Base-by-base conservation (phyloP, 2,113 vertebrate genomes). In the Labrus mixtus region DNA sequence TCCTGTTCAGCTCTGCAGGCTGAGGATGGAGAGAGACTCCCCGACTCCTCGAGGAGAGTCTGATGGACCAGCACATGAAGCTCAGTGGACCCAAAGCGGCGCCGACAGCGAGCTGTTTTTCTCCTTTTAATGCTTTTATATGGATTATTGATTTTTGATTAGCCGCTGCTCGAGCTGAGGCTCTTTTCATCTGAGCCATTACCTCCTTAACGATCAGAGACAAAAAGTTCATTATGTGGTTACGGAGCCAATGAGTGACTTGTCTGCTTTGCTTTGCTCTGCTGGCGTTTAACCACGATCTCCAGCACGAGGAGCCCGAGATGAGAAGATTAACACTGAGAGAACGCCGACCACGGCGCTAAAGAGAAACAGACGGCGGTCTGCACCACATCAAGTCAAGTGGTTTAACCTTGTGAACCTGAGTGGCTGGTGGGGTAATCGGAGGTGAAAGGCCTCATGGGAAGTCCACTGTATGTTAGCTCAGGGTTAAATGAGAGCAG, bases 141-240 rank as follows among this genome's bases (percentile, higher is more conserved):
- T 97, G 96, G 97, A 97, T 97, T 97, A 98, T 97, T 97, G 97
- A 97, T 97, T 96, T 96, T 95, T 97, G 95, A 97, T 97, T 97
- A 95, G 95, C 95, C 93, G 95, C 94, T 95, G 95, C 95, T 96
- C 93, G 2, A 93, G 94, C 94, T 95, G 95, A 95, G 96, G 93
- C 94, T 95, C 96, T 96, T 96, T 97, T 98, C 95, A 96, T 96
- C 95, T 92, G 96, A 96, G 95, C 96, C 97, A 97, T 98, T 97
- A 97, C 94, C 96, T 96, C 95, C 95, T 93, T 97, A 98, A 98
- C 95, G 95, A 97, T 96, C 96, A 97, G 95, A 98, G 97, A 98
- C 96, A 96, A 97, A 25, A 97, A 97, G 96, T 97, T 98, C 97
- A 98, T 98, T 96, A 97, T 95, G 96, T 97, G 94, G 97, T 98